phyloP scores from a whole-genome alignment of 37 sponge, comb jelly and placozoan genomes.

The Dysidea cf. avara region DNA sequence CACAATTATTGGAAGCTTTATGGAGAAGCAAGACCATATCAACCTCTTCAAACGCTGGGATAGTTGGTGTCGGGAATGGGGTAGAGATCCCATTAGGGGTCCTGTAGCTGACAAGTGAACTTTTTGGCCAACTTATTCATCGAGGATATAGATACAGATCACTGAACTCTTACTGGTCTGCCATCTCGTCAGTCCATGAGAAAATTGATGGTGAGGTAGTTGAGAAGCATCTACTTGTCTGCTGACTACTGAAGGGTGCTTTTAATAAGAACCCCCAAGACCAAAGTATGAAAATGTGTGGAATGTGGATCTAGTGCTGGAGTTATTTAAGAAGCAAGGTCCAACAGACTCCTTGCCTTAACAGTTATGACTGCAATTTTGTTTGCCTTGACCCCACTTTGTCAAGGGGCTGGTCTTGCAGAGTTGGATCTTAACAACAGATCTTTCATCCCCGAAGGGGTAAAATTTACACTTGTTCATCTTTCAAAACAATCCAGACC shows the following conservation, averaged over 20 bases:
- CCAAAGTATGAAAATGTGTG: slow-evolving; percentile 1
- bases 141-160: slow-evolving; percentile 18
- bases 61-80: slow-evolving; percentile 11
- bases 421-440: too few relatives aligned
- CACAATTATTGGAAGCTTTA: neutral
- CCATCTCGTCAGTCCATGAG: slow-evolving; percentile 10
- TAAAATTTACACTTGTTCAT: too few relatives aligned
- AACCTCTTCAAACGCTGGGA: slow-evolving; percentile 1
- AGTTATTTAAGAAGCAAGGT: neutral
- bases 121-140: neutral
- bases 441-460: too few relatives aligned
- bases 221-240: slow-evolving; percentile 26
- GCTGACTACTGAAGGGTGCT: neutral
- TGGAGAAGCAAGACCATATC: neutral
- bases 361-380: neutral
- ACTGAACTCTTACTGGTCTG: slow-evolving; percentile 13
- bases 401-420: too few relatives aligned
- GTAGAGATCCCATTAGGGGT: neutral
- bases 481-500: too few relatives aligned
- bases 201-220: too few relatives aligned
- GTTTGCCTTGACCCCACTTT: neutral
- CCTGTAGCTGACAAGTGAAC: neutral
- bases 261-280: neutral
- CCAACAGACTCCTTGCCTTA: neutral
- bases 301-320: neutral